These are phyloP conservation scores for Euwallacea similis DNA, from an alignment of 1,140 invertebrate genomes.

Conservation along the genomic window DNA sequence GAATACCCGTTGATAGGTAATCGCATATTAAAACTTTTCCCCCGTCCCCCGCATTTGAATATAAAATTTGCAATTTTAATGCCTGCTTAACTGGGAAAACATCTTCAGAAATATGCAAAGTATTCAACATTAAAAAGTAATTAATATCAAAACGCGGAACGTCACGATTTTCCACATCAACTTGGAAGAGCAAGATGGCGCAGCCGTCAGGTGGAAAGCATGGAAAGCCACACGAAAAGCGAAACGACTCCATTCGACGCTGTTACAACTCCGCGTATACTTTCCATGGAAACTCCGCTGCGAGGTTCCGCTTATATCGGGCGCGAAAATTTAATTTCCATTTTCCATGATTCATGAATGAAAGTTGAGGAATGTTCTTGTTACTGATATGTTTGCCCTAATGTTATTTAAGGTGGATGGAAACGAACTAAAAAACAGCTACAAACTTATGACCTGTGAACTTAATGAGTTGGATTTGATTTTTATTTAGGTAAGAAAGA, in stretches of 20 bases:
- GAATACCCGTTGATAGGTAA: no score
- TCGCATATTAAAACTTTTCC: no score
- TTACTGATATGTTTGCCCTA: no score
- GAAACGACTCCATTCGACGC: conserved; percentile 21
- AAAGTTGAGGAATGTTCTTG: no score
- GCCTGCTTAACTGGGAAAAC: not conserved
- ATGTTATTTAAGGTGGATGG: no score
- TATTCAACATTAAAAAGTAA: conserved; percentile 16
- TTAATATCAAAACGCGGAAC: conserved; percentile 3
- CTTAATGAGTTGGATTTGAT: no score
- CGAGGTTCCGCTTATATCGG: conserved; percentile 6
- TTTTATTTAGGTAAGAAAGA: no score
- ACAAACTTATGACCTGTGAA: no score
- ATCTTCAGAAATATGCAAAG: conserved; percentile 3
- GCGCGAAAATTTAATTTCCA: conserved; percentile 18
- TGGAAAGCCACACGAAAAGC: conserved; percentile 33
- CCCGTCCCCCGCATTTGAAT: not conserved
- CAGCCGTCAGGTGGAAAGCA: conserved; percentile 29
- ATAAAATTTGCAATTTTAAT: not conserved
- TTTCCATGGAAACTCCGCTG: conserved; percentile 17
- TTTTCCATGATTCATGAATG: no score
- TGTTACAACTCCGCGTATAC: conserved; percentile 14
- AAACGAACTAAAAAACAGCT: no score
- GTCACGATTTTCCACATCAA: conserved; percentile 9
- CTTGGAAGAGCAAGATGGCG: conserved; percentile 15